Base-by-base conservation (phyloP, 2,888 invertebrate genomes). In the Drosophila greeni region DNA sequence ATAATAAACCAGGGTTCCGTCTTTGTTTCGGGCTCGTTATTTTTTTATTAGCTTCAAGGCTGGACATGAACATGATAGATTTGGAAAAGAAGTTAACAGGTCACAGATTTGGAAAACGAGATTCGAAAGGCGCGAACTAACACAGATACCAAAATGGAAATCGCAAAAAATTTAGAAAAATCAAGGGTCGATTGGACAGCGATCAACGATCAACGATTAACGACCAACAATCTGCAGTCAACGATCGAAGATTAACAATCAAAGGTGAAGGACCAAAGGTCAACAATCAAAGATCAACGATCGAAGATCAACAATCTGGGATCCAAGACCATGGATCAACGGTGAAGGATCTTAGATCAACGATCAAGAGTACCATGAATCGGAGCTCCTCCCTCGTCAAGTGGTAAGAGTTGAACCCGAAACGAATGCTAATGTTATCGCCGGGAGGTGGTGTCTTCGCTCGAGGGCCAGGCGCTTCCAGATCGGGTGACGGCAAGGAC, bases 11-110 rank as follows among this genome's bases (percentile, higher is more conserved):
- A 24, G n/a, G 23, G 23, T 40, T 40, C 40, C 40, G 9, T 24
- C 52, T 59, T 70, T 23, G 82, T 76, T 84, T 79, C 79, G 80
- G 84, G 73, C 64, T 74, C 60, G 16, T 24, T 55, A 42, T 65
- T 68, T 76, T 76, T 72, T 73, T 72, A 60, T 62, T 54, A 48
- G 39, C 37, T 40, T 56, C n/a, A 18, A 37, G 24, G 37, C 34
- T 16, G 23, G 31, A 33, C 48, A 26, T 39, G n/a, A 47, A 29
- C 23, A 33, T 52, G 43, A 39, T 24, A 23, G 52, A 57, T 54
- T 67, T 65, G 23, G 65, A 65, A 65, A 31, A 47, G 9, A 42
- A 43, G 12, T 1, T 16, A 47, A 47, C 31, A 20, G 31, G 14
- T 47, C 45, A 47, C 45, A 47, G 45, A 47, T 47, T 47, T 47